phyloP scores from a whole-genome alignment of 2,888 invertebrate species.

The Pantelozetes paolii region DNA sequence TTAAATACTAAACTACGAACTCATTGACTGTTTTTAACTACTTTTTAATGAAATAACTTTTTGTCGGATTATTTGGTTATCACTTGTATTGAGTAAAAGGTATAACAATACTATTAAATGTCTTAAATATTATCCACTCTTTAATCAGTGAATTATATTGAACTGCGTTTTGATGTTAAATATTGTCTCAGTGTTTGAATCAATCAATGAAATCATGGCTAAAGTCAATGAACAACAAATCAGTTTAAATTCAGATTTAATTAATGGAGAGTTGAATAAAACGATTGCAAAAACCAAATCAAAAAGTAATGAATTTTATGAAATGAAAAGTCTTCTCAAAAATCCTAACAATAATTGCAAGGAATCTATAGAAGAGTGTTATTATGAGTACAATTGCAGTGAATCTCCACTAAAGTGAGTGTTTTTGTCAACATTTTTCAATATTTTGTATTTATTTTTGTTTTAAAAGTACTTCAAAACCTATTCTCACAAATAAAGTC shows the following conservation, averaged over 20 bases:
- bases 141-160: neutral
- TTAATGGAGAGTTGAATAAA: neutral
- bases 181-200: neutral
- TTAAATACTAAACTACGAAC: neutral
- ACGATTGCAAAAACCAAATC: neutral
- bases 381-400: neutral
- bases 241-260: neutral
- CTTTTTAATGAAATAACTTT: no score
- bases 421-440: neutral
- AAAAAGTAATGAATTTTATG: neutral
- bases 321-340: slow-evolving; percentile 18
- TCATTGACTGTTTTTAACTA: no score
- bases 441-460: neutral
- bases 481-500: neutral
- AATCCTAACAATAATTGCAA: neutral
- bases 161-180: neutral
- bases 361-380: neutral
- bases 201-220: neutral
- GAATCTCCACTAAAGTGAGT: neutral
- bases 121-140: neutral
- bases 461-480: neutral
- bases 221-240: slow-evolving; percentile 22
- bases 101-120: neutral
- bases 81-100: neutral
- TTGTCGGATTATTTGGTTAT: no score